Conservation (phyloP, 92 coral and sea anemone genomes). For the Zoanthus solanderi region DNA sequence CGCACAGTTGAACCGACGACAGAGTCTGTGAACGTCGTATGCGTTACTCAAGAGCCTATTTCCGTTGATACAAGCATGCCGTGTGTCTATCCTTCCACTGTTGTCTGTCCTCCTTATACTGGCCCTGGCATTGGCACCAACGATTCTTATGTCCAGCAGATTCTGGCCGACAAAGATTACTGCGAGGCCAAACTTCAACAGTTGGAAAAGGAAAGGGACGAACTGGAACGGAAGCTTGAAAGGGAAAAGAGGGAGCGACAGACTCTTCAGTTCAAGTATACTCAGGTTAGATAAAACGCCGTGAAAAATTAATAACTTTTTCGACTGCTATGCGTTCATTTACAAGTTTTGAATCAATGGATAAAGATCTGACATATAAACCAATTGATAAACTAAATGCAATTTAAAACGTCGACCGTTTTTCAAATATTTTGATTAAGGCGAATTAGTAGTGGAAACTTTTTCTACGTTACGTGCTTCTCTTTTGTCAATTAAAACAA, state of each 20-base stretch:
- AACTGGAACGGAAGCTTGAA: slow-evolving; percentile 73
- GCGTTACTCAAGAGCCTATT: neutral
- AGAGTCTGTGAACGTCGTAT: neutral
- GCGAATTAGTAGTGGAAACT: too few relatives aligned
- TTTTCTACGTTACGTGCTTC: neutral
- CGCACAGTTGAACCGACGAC: neutral
- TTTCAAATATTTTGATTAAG: too few relatives aligned
- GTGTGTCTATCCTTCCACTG: neutral
- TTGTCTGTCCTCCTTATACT: slow-evolving; percentile 9
- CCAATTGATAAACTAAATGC: too few relatives aligned
- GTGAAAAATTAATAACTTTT: neutral
- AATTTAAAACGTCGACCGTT: too few relatives aligned
- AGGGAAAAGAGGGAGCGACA: slow-evolving; percentile 80
- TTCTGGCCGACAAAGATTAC: slow-evolving; percentile 46
- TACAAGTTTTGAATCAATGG: too few relatives aligned
- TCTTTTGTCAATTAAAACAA: neutral
- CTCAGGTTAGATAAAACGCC: neutral
- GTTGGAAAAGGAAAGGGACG: slow-evolving; percentile 78
- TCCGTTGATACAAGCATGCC: neutral
- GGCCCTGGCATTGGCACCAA: neutral
- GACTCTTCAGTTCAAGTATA: slow-evolving; percentile 55
- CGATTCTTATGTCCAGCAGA: slow-evolving; percentile 39
- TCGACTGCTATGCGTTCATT: neutral
- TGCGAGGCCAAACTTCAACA: slow-evolving; percentile 64
- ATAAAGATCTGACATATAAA: too few relatives aligned